A percentile compares a stretch with the other conserved stretches of the same genome.
phyloP scores from a whole-genome alignment of 2,888 invertebrate genomes.

The Melinaea marsaeus region DNA sequence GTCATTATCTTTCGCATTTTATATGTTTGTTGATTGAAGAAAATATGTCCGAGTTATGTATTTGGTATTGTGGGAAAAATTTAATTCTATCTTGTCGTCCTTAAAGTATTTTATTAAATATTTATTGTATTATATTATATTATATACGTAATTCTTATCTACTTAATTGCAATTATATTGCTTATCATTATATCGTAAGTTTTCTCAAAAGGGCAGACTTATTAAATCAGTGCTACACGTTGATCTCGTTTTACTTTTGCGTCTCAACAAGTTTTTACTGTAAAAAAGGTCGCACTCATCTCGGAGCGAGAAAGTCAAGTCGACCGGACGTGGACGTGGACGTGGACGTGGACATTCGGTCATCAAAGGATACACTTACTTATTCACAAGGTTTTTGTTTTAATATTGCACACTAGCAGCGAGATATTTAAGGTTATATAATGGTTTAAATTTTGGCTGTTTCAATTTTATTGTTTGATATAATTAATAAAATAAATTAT shows the following conservation, averaged over 20 bases:
- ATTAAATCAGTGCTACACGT: slow-evolving; percentile 29
- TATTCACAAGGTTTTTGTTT: slow-evolving; percentile 20
- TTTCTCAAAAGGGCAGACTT: slow-evolving; percentile 8
- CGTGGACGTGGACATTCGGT: slow-evolving; percentile 14
- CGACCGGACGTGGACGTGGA: slow-evolving; percentile 45
- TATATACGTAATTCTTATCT: slow-evolving; percentile 5
- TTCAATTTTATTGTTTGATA: no score
- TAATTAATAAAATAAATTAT: no score
- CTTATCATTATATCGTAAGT: slow-evolving; percentile 4
- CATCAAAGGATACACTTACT: slow-evolving; percentile 19
- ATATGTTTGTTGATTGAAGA: not conserved
- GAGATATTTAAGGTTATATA: no score
- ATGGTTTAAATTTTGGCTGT: no score
- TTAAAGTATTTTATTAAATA: not conserved
- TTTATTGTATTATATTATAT: not conserved
- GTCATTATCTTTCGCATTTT: slow-evolving; percentile 1
- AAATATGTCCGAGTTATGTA: not conserved
- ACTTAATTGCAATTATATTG: slow-evolving; percentile 7
- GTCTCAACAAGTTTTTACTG: slow-evolving; percentile 55
- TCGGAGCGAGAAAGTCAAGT: slow-evolving; percentile 53
- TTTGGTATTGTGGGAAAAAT: slow-evolving; percentile 1
- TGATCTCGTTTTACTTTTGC: slow-evolving; percentile 51
- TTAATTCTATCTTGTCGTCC: not conserved
- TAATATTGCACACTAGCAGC: slow-evolving; percentile 11
- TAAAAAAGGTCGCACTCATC: slow-evolving; percentile 56